Conservation (phyloP, 2,113 vertebrate species). For the Dendrocopos noguchii region DNA sequence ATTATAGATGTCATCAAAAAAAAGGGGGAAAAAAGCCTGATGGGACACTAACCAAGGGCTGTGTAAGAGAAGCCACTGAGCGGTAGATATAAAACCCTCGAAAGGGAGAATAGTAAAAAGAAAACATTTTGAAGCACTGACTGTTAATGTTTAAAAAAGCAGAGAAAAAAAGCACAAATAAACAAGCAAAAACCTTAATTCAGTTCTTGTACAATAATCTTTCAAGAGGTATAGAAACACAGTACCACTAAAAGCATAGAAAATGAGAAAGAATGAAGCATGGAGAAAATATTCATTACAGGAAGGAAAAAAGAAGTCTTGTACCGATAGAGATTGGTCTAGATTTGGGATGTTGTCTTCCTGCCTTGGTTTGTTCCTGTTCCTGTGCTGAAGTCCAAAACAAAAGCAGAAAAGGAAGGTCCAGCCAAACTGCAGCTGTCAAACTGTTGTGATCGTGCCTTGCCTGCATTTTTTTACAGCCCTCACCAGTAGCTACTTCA, state of each 20-base stretch:
- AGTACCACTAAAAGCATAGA: background rate
- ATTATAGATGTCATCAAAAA: background rate
- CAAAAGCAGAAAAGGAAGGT: conserved; percentile 16
- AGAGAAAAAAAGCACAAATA: background rate
- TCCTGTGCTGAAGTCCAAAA: conserved; percentile 42
- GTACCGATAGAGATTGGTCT: background rate
- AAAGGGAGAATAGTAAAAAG: background rate
- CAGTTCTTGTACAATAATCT: background rate
- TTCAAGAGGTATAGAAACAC: background rate
- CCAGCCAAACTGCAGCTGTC: conserved; percentile 46
- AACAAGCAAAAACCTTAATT: background rate
- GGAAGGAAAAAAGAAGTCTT: background rate
- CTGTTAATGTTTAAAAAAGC: background rate
- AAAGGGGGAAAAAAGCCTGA: background rate
- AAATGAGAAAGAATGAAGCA: background rate
- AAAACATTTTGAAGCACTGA: background rate
- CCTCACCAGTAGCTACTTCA: conserved; percentile 18
- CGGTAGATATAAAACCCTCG: background rate
- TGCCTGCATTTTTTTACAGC: conserved; percentile 2
- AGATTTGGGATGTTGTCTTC: background rate
- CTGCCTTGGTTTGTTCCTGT: background rate
- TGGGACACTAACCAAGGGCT: background rate
- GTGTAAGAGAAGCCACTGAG: background rate
- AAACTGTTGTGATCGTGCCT: conserved; percentile 32
- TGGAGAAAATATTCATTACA: background rate